Base-by-base conservation (phyloP, 1,140 invertebrate species). In the Cydia amplana region DNA sequence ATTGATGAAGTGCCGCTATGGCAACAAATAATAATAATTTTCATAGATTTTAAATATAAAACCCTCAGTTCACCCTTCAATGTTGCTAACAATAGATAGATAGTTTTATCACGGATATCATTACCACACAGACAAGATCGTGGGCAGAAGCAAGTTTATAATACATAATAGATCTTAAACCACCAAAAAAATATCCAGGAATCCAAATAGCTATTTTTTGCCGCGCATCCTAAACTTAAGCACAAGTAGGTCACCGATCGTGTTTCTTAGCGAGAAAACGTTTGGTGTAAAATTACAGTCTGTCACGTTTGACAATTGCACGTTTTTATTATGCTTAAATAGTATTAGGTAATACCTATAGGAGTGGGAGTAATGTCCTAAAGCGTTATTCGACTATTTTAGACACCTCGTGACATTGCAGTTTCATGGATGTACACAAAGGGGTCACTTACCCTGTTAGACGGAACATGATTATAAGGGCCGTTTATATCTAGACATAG, bases 261-360 rank as follows among this genome's bases (percentile, higher is more conserved):
- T 18, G 18, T 36, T 70, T 36, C 65, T n/a, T 36, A 70, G 14
- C 6, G 25, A 6, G n/a, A 36, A 70, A 70, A 36, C 65, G 65
- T 70, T 70, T 70, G 65, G 65, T 70, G 65, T 70, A 2, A 20
- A 36, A 70, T 70, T 70, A 70, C 65, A 70, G 1, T 36, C 14
- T 12, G 65, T 70, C 65, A 70, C 65, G 65, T 70, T 28, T 67
- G 55, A 10, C 55, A 60, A 60, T 20, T 60, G 55, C 55, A 60
- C 55, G 55, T 60, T 60, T 55, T 60, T 60, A 60, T 51, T 23
- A 23, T 60, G 18, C 20, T 23, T 23, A 60, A 60, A 23, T 23
- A 60, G 55, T 60, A 32, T 67, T 67, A 67, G 25, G 25, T 28
- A 67, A 67, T 64, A 25, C 23, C 5, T 28, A 67, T 67, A 36